Evolutionary conservation across 2,113 vertebrate species (phyloP).

Genomic region (Neogale vison): DNA sequence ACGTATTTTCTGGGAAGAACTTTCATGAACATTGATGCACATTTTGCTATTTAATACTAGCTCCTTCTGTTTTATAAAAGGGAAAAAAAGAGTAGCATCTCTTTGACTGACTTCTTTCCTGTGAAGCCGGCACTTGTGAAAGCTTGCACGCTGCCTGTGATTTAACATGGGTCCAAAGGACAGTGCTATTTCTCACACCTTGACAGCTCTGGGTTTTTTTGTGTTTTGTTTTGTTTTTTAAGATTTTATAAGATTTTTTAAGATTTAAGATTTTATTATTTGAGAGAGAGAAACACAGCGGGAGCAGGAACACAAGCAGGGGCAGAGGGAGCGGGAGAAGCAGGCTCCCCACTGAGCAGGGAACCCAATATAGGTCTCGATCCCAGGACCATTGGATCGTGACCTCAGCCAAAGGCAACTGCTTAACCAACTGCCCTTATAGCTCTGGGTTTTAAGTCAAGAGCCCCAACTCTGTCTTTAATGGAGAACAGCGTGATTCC

Average conservation of each 20-base stretch:
- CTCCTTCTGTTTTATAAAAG: background rate
- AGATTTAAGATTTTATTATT: too few species aligned
- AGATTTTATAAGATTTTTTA: too few species aligned
- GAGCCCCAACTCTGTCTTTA: background rate
- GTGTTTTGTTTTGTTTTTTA: too few species aligned
- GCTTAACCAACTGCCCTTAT: too few species aligned
- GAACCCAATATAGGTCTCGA: too few species aligned
- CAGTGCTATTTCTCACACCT: fast-evolving
- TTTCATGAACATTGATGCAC: background rate
- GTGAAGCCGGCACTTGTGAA: background rate
- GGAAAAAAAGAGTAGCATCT: background rate
- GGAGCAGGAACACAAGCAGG: too few species aligned
- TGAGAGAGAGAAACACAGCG: too few species aligned
- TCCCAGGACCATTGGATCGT: too few species aligned
- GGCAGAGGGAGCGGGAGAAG: too few species aligned
- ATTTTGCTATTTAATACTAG: background rate
- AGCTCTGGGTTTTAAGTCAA: background rate
- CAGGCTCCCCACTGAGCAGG: too few species aligned
- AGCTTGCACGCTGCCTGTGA: background rate
- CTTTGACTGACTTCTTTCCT: background rate
- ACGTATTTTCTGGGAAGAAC: background rate
- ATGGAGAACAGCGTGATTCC: background rate
- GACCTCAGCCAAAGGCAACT: too few species aligned
- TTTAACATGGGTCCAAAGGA: background rate
- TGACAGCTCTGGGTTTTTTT: background rate